Evolutionary conservation across 2,888 invertebrate genomes (phyloP), one percentile per base, ranked within the genome.

Genomic region (Prosapia bicincta): DNA sequence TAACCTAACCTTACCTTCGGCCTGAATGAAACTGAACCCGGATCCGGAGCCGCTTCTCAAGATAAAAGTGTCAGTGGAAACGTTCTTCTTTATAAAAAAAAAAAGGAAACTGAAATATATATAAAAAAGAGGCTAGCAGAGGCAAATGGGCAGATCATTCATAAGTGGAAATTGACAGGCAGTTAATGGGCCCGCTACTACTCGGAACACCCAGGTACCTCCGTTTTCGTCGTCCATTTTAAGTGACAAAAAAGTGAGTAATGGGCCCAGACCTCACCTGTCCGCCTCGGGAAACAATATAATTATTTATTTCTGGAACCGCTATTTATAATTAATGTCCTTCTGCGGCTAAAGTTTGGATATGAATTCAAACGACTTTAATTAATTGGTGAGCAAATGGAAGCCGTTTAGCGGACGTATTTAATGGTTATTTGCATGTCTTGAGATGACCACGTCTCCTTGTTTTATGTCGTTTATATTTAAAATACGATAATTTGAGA

Each of bases 81-180:
- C 20, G n/a, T 5, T 20, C 20, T 54, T n/a, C 9, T 54, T 54
- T 54, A 10, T 15, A 38, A 54, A 5, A 54, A 54, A 54, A 54
- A 20, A 54, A 54, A 20, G 54, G 6, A 54, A 54, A 20, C 20
- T 54, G 54, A n/a, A n/a, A n/a, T n/a, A 20, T 54, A 54, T 20
- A 54, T 54, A 54, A 54, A 54, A 54, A 54, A 54, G 20, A 38
- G n/a, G n/a, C 54, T 54, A n/a, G 20, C 2, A 38, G 54, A 54
- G 54, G 54, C 54, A 54, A 74, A 74, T 74, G 74, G 74, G 65
- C 66, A 74, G 74, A 74, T 74, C 74, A 74, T 74, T 74, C 74
- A 74, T 74, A 74, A 74, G 74, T 74, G 69, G 65, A 66, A 69
- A 74, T 74, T 74, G 74, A 74, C 74, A 74, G 74, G 65, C 54